These are phyloP conservation scores for Sterna hirundo DNA, from an alignment of 2,113 vertebrate species.

Conservation along the genomic window DNA sequence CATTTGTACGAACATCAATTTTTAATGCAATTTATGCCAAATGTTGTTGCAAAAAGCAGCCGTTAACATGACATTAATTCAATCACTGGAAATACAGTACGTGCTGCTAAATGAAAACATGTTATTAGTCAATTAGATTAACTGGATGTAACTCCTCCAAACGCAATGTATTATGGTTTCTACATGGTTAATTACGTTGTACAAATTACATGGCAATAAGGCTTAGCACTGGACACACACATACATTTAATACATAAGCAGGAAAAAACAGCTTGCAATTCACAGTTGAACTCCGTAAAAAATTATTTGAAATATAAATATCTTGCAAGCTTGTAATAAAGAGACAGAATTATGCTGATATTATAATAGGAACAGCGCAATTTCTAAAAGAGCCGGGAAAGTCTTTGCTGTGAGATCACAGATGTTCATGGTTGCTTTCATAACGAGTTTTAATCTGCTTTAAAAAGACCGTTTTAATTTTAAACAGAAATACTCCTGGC, in stretches of 20 bases:
- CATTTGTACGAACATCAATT: constrained; percentile 71
- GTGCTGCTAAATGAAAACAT: constrained; percentile 64
- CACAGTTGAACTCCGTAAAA: neutral
- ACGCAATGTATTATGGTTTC: constrained; percentile 11
- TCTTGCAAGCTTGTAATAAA: neutral
- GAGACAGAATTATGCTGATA: neutral
- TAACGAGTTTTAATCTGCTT: neutral
- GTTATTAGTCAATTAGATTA: constrained; percentile 69
- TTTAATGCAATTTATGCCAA: constrained; percentile 73
- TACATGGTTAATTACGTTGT: constrained; percentile 57
- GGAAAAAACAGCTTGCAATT: neutral
- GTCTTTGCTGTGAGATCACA: constrained; percentile 35
- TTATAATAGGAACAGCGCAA: neutral
- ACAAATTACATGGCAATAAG: constrained; percentile 39
- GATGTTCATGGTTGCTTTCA: neutral
- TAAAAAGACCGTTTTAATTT: constrained; percentile 26
- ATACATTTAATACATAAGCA: neutral
- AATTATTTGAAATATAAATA: neutral
- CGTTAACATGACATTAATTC: constrained; percentile 71
- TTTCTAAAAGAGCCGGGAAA: neutral
- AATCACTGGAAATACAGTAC: constrained; percentile 67
- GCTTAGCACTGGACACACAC: constrained; percentile 18
- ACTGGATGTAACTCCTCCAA: constrained; percentile 57
- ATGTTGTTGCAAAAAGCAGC: constrained; percentile 67
- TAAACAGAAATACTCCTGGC: neutral